Evolutionary conservation across 2,888 invertebrate genomes (phyloP).

Genomic region (Dascillus cervinus): DNA sequence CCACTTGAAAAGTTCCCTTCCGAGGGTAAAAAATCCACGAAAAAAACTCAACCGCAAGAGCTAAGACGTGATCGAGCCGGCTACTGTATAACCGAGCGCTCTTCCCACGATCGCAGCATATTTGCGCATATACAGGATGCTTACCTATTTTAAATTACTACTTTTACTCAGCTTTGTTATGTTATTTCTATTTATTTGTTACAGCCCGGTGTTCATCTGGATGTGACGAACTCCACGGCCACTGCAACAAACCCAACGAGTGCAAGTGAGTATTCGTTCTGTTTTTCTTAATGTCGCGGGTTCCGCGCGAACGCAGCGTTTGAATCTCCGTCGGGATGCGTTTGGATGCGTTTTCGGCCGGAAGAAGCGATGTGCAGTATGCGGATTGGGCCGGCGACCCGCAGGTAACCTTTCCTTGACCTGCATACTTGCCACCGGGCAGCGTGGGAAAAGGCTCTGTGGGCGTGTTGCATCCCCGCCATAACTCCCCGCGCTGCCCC

Average conservation of each 20-base stretch:
- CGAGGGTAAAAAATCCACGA: constrained; percentile 37
- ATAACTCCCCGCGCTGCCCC: constrained; percentile 45
- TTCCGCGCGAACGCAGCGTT: too few species aligned
- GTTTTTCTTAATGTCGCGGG: neutral
- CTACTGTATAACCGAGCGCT: constrained; percentile 38
- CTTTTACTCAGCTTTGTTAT: too few species aligned
- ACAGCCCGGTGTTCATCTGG: constrained; percentile 89
- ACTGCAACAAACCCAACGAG: constrained; percentile 87
- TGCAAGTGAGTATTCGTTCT: constrained; percentile 78
- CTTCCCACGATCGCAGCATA: constrained; percentile 42
- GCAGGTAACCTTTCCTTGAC: constrained; percentile 55
- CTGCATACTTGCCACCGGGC: constrained; percentile 56
- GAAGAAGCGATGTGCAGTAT: constrained; percentile 30
- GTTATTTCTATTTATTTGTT: constrained; percentile 53
- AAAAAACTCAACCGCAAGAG: constrained; percentile 40
- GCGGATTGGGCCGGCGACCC: constrained; percentile 42
- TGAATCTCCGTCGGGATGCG: constrained; percentile 3
- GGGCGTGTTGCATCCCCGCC: constrained; percentile 47
- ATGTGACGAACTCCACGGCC: constrained; percentile 85
- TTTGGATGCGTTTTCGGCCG: constrained; percentile 10
- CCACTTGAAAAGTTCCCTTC: constrained; percentile 16
- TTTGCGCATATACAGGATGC: constrained; percentile 40
- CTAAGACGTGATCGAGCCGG: constrained; percentile 40
- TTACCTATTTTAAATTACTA: too few species aligned
- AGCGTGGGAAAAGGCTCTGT: constrained; percentile 46